A percentile compares a stretch with the other conserved stretches of the same genome.
phyloP scores from a whole-genome alignment of 2,113 vertebrate genomes.

The Turnix velox region DNA sequence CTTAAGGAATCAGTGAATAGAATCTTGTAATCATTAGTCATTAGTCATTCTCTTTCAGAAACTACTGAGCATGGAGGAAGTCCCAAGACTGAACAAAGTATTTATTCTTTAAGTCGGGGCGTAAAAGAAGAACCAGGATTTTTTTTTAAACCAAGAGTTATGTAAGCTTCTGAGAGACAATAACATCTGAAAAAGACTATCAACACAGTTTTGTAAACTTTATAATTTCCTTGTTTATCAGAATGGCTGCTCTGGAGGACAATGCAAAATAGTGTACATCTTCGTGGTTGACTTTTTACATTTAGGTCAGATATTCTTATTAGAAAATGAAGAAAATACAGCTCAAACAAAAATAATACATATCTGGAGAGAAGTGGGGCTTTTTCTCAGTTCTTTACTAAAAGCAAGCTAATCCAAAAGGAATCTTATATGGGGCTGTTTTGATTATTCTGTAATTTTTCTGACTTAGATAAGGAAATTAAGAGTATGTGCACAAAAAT shows the following conservation, averaged over 20 bases:
- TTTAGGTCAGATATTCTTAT: neutral
- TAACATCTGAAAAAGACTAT: neutral
- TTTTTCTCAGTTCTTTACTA: neutral
- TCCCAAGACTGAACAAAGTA: neutral
- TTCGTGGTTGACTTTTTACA: neutral
- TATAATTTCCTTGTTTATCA: neutral
- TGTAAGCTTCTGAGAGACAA: neutral
- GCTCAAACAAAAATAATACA: neutral
- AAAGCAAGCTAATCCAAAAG: neutral
- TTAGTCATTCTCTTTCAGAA: slow-evolving; percentile 6
- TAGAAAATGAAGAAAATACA: neutral
- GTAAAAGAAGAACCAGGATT: neutral
- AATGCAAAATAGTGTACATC: neutral
- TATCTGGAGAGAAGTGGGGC: fast-evolving
- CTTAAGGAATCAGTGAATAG: neutral
- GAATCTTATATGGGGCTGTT: neutral
- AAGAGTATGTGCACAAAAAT: neutral
- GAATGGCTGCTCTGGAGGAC: neutral
- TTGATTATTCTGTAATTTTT: neutral
- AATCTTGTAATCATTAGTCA: neutral
- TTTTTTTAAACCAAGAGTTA: neutral
- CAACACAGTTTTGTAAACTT: neutral
- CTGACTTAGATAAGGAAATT: neutral
- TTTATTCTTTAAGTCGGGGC: neutral
- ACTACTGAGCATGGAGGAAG: neutral